These are phyloP conservation scores for Mormyrus hasselquistii DNA, from an alignment of 2,797 vertebrate species.

Conservation along the genomic window DNA sequence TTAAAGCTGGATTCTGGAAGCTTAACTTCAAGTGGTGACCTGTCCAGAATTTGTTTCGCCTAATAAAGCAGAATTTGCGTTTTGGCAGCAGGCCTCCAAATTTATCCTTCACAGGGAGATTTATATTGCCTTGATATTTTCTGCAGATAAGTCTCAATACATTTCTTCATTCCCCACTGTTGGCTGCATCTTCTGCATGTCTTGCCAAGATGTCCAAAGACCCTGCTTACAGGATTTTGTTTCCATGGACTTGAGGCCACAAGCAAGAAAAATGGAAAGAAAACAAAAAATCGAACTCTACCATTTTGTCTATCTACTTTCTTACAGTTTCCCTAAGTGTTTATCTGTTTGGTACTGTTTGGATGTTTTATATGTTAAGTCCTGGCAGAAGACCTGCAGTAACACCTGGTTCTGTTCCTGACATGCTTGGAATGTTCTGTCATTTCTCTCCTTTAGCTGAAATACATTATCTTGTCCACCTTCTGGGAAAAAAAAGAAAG, in stretches of 20 bases:
- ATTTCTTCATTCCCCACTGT: background rate
- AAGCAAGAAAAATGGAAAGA: background rate
- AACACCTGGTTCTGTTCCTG: slow-evolving; percentile 56
- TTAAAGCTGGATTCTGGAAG: background rate
- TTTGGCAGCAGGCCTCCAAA: background rate
- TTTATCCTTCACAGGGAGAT: background rate
- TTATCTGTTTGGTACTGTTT: background rate
- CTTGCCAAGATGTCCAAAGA: background rate
- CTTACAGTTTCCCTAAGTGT: background rate
- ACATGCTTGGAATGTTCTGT: slow-evolving; percentile 49
- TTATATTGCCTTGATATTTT: background rate
- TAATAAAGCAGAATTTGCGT: background rate
- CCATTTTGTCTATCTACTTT: background rate
- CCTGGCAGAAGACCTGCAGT: slow-evolving; percentile 19
- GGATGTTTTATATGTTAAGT: background rate
- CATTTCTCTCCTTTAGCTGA: background rate
- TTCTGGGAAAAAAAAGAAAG: background rate
- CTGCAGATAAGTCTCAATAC: background rate
- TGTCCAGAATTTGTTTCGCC: background rate
- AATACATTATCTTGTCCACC: background rate
- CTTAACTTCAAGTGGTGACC: background rate
- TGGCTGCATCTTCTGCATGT: background rate
- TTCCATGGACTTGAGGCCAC: background rate
- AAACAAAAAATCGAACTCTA: background rate
- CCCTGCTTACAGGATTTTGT: background rate